A percentile compares a stretch with the other conserved stretches of the same genome.
Conservation (phyloP, 2,113 vertebrate species). For the Alosa alosa region DNA sequence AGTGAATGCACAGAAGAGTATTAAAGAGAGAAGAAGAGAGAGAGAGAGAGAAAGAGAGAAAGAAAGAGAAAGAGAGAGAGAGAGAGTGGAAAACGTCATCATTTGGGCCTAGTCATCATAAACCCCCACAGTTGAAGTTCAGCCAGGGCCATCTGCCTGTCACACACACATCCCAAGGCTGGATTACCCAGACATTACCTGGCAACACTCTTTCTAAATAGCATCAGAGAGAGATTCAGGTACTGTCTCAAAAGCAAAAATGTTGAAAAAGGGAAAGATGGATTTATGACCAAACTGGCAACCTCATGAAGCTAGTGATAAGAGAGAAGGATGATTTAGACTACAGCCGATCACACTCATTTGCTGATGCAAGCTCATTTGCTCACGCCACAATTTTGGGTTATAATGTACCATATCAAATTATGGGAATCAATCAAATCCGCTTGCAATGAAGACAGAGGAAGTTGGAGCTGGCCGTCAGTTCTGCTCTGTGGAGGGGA, state of each 20-base stretch:
- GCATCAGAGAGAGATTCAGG: neutral
- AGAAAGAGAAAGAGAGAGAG: neutral
- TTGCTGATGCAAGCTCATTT: neutral
- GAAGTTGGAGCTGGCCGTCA: neutral
- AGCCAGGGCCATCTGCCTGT: neutral
- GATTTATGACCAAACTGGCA: neutral
- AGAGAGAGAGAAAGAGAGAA: neutral
- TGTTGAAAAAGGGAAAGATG: neutral
- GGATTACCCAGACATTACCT: neutral
- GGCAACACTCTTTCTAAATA: neutral
- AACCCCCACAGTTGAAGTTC: neutral
- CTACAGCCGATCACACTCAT: neutral
- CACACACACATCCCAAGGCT: neutral
- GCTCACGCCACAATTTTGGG: neutral
- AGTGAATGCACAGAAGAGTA: neutral
- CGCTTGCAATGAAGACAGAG: neutral
- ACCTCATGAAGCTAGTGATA: neutral
- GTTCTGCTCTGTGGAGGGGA: neutral
- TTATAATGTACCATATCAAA: neutral
- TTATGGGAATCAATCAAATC: neutral
- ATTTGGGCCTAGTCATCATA: neutral
- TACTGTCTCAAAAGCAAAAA: neutral
- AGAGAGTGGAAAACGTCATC: neutral
- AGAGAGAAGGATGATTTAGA: neutral
- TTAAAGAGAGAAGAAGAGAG: neutral